Evolutionary conservation across 2,797 vertebrate species (phyloP), one percentile per base, ranked within the genome.

Genomic region (Halcyon smyrnensis): DNA sequence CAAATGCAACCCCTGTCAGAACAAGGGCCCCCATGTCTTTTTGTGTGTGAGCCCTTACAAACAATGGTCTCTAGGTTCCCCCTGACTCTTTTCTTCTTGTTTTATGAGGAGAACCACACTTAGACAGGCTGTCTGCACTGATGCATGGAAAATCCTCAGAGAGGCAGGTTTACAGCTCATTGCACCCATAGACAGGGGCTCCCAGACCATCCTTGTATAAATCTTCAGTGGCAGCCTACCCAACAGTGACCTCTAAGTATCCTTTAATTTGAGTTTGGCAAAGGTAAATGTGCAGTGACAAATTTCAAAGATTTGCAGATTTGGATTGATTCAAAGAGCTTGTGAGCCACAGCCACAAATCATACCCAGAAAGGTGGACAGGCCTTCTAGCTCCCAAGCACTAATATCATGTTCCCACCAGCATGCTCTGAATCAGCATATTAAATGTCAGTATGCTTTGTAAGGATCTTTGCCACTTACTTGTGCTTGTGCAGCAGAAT

Each of bases 401-500:
- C 28, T 12, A 19, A 32, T 0, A 0, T 20, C 4, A 0, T 76
- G 62, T 78, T 77, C 45, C 53, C 54, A 90, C 30, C 39, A 69
- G 63, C 53, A 51, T 46, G 39, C 27, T 64, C 71, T 87, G 77
- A 85, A 70, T 74, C 24, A 87, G 46, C 7, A 2, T 25, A 28
- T 70, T 50, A 86, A 85, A 92, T 84, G 50, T 85, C 79, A 89
- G 21, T 10, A 8, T 27, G 27, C 57, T 69, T 57, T 69, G 27
- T 39, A 76, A 56, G 17, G 17, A 74, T 87, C 64, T 76, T 89
- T 0, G 0, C 39, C 57, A 20, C 21, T 71, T 71, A 36, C 3
- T 83, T 81, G 37, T 91, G 60, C 75, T 87, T 50, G 34, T 7
- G 4, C 39, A 77, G 81, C 67, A 93, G 60, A 85, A 73, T 56